Conservation (phyloP, 2,113 vertebrate species). For the Siniperca knerii region DNA sequence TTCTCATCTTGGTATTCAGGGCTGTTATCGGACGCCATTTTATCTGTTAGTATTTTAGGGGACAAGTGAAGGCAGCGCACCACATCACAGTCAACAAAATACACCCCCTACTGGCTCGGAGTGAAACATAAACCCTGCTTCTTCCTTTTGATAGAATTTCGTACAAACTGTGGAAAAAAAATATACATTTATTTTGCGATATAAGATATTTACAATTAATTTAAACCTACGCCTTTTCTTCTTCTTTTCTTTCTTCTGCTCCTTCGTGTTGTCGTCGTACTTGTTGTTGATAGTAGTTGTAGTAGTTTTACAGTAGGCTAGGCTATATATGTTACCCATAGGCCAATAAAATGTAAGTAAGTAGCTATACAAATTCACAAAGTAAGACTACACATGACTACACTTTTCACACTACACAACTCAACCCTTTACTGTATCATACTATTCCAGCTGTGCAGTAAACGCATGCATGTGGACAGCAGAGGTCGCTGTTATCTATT, state of each 20-base stretch:
- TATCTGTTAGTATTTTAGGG: constrained; percentile 55
- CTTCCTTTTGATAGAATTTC: background rate
- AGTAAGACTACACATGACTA: background rate
- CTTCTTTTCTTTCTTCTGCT: background rate
- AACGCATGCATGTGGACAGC: constrained; percentile 24
- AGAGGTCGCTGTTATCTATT: constrained; percentile 67
- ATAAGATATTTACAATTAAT: background rate
- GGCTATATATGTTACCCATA: background rate
- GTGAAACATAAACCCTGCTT: background rate
- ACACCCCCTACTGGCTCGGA: constrained; percentile 57
- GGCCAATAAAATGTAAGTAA: background rate
- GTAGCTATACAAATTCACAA: background rate
- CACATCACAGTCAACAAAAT: background rate
- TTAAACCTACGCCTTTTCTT: no score
- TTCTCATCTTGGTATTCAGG: constrained; percentile 67
- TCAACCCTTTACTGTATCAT: fast-evolving
- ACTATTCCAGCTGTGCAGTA: background rate
- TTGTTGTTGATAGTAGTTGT: background rate
- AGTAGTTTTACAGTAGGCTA: background rate
- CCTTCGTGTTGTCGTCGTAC: background rate
- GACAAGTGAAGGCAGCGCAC: constrained; percentile 26
- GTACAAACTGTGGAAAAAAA: background rate
- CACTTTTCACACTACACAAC: background rate
- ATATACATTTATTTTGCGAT: background rate
- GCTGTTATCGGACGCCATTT: constrained; percentile 81